Base-by-base conservation (phyloP, 2,797 vertebrate species). In the Channallabes apus region DNA sequence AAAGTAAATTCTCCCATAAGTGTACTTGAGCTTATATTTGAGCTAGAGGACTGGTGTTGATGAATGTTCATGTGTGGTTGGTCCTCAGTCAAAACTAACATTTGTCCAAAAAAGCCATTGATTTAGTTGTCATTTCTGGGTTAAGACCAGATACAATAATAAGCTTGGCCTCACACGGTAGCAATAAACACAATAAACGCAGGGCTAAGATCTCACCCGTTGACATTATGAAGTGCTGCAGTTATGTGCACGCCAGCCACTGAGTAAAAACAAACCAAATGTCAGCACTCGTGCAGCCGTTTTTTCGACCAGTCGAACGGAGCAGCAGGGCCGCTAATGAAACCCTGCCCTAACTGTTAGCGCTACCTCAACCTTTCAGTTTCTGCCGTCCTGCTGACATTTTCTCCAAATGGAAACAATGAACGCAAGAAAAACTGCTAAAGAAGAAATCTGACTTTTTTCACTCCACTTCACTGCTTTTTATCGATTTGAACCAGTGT, bases 181-280 rank as follows among this genome's bases (percentile, higher is more conserved):
- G 94, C 93, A 90, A 88, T 90, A 93, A 93, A 92, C 92, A 92
- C 88, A 84, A 90, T 84, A 87, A 88, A 87, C 82, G 87, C 90
- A 75, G 90, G 90, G 90, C 90, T 88, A 79, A 91, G 92, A 93
- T 94, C 93, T 92, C 92, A 93, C 89, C 85, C 89, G 88, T 89
- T 95, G 94, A 95, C 94, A 94, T 95, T 95, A 95, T 94, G 94
- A 94, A 94, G 93, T 92, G 92, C 90, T 93, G 91, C 92, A 92
- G 90, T 91, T 86, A 91, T 92, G 93, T 91, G 92, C 91, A 91
- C 93, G 91, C 91, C 92, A 92, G 93, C 93, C 69, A 91, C 84
- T 90, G 92, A 93, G 94, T 94, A 93, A 94, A 95, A 95, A 95
- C 95, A 94, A 95, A 96, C 94, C 93, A 94, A 95, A 95, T 95